Percentiles rank a stretch among this genome's conserved stretches.
Evolutionary conservation across 2,888 invertebrate genomes (phyloP).

Genomic region (Diogma glabrata): DNA sequence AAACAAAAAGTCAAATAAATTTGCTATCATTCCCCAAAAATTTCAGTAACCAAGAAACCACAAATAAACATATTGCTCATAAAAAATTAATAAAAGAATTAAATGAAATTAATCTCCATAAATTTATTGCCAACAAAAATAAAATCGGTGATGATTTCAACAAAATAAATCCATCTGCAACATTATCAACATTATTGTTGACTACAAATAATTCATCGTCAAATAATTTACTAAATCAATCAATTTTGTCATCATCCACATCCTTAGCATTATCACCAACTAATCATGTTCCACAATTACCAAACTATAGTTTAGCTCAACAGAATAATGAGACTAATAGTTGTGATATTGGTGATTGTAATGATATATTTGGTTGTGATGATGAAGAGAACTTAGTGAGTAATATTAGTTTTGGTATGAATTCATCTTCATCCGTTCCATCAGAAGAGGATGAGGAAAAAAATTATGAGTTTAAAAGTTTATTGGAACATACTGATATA

Average conservation of each 20-base stretch:
- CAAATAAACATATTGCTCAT: neutral
- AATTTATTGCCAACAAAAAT: no score
- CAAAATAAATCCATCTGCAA: neutral
- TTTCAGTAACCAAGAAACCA: no score
- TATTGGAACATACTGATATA: conserved; percentile 8
- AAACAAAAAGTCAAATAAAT: conserved; percentile 70
- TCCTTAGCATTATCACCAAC: no score
- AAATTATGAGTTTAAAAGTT: conserved; percentile 3
- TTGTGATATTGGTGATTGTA: neutral
- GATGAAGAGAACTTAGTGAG: neutral
- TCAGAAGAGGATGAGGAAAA: neutral
- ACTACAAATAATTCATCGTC: neutral
- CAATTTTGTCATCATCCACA: no score
- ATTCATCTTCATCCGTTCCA: neutral
- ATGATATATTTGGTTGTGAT: no score
- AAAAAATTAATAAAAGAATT: neutral
- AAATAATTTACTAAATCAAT: neutral
- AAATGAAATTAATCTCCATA: no score
- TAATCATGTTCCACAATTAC: neutral
- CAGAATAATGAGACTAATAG: no score
- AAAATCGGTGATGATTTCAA: no score
- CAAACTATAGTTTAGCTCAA: no score
- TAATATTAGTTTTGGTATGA: neutral
- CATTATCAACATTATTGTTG: neutral
- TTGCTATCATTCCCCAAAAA: conserved; percentile 38